A percentile compares a stretch with the other conserved stretches of the same genome.
Evolutionary conservation across 2,797 vertebrate species (phyloP).

Genomic region (Myripristis jacobus): DNA sequence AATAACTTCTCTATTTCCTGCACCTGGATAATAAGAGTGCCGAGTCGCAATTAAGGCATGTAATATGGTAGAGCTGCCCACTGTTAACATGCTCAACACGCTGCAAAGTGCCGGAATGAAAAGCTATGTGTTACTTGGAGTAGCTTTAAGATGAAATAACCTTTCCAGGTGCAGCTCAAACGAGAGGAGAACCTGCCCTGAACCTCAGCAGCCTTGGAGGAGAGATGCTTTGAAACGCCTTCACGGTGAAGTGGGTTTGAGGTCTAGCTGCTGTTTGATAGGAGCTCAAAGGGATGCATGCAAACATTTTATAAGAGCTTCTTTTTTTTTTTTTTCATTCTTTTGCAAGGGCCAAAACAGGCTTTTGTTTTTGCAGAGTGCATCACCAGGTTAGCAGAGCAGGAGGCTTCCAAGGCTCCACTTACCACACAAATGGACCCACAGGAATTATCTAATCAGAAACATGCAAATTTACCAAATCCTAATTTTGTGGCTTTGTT

Average conservation of each 20-base stretch:
- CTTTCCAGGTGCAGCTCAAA: background rate
- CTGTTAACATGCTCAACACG: slow-evolving; percentile 19
- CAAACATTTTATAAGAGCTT: slow-evolving; percentile 18
- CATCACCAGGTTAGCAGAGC: slow-evolving; percentile 57
- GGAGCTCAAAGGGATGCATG: slow-evolving; percentile 40
- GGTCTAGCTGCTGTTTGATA: slow-evolving; percentile 42
- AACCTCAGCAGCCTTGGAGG: slow-evolving; percentile 19
- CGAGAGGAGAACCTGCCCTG: background rate
- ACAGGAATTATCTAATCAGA: slow-evolving; percentile 59
- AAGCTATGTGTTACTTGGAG: slow-evolving; percentile 5
- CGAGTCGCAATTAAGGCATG: slow-evolving; percentile 14
- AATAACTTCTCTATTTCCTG: slow-evolving; percentile 39
- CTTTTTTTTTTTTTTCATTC: no score
- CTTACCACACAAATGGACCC: slow-evolving; percentile 67
- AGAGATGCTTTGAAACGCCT: slow-evolving; percentile 31
- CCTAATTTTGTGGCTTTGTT: slow-evolving; percentile 49
- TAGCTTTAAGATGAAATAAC: background rate
- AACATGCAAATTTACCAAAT: slow-evolving; percentile 61
- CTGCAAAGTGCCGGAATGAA: slow-evolving; percentile 29
- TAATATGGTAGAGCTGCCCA: slow-evolving; percentile 12
- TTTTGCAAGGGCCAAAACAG: slow-evolving; percentile 24
- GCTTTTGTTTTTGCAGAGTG: slow-evolving; percentile 26
- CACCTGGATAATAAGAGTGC: background rate
- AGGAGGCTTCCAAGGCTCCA: slow-evolving; percentile 53
- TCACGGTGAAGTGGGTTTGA: slow-evolving; percentile 39